Percentiles rank a stretch among this genome's conserved stretches.
These are phyloP conservation scores for Ranitomeya imitator DNA, from an alignment of 2,113 vertebrate species.

Conservation along the genomic window DNA sequence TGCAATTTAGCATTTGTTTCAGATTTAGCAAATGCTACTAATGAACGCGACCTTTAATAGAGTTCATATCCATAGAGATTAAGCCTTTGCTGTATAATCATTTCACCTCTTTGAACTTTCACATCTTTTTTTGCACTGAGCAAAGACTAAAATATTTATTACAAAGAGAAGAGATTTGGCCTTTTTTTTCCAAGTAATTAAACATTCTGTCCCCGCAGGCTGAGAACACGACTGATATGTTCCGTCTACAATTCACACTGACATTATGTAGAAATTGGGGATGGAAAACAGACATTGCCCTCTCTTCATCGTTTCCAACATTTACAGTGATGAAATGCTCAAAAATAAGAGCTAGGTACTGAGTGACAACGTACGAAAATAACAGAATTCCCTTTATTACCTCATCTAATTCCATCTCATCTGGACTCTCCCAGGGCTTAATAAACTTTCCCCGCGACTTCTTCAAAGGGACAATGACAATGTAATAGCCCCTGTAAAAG, in stretches of 20 bases:
- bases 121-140: slow-evolving; percentile 60
- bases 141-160: slow-evolving; percentile 68
- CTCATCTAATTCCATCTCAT: slow-evolving; percentile 98
- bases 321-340: neutral
- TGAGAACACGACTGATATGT: slow-evolving; percentile 51
- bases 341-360: neutral
- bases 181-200: slow-evolving; percentile 62
- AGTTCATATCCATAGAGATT: slow-evolving; percentile 63
- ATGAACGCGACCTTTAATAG: slow-evolving; percentile 65
- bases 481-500: slow-evolving; percentile 88
- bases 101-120: slow-evolving; percentile 65
- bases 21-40: slow-evolving; percentile 60
- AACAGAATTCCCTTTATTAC: slow-evolving; percentile 68
- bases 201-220: slow-evolving; percentile 45
- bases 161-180: slow-evolving; percentile 63
- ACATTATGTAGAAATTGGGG: slow-evolving; percentile 51
- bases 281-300: neutral
- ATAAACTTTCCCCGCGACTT: slow-evolving; percentile 95
- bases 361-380: neutral
- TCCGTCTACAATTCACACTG: slow-evolving; percentile 22
- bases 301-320: neutral
- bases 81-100: slow-evolving; percentile 67
- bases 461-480: slow-evolving; percentile 97
- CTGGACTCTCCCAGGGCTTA: slow-evolving; percentile 94
- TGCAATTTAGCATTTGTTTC: slow-evolving; percentile 62